Percentiles rank a stretch among this genome's conserved stretches.
These are phyloP conservation scores for Ormyrus labotus DNA, from an alignment of 2,888 invertebrate genomes.

Conservation along the genomic window DNA sequence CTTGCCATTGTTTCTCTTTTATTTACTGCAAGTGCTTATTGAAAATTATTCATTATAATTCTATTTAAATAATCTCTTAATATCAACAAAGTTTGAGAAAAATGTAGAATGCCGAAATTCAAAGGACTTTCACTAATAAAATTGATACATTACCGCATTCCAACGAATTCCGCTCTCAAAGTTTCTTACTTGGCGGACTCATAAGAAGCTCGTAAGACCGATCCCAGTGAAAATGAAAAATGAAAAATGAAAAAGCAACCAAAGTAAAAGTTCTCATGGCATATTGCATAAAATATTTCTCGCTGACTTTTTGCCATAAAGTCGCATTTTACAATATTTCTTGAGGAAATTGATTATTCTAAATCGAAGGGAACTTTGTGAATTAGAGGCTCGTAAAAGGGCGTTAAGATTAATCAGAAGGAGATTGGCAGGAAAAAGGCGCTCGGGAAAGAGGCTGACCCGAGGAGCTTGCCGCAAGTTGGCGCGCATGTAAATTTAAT, in stretches of 20 bases:
- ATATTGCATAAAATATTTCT: not conserved
- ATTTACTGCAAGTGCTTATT: no score
- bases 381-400: conserved; percentile 14
- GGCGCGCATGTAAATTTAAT: conserved; percentile 54
- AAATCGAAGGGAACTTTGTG: not conserved
- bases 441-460: conserved; percentile 9
- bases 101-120: conserved; percentile 14
- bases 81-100: conserved; percentile 31
- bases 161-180: conserved; percentile 36
- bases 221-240: not conserved
- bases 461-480: conserved; percentile 31
- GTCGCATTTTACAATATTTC: not conserved
- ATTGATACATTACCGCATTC: conserved; percentile 51
- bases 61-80: conserved; percentile 25
- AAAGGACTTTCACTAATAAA: conserved; percentile 49
- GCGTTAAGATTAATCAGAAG: conserved; percentile 28
- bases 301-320: not conserved
- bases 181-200: conserved; percentile 26
- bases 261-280: conserved; percentile 31
- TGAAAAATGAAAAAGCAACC: conserved; percentile 8
- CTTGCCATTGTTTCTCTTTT: no score
- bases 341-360: not conserved
- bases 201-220: conserved; percentile 46
- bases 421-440: conserved; percentile 7
- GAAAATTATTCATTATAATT: not conserved